Conservation (phyloP, 1,140 invertebrate species). For the Drosophila tristis region DNA sequence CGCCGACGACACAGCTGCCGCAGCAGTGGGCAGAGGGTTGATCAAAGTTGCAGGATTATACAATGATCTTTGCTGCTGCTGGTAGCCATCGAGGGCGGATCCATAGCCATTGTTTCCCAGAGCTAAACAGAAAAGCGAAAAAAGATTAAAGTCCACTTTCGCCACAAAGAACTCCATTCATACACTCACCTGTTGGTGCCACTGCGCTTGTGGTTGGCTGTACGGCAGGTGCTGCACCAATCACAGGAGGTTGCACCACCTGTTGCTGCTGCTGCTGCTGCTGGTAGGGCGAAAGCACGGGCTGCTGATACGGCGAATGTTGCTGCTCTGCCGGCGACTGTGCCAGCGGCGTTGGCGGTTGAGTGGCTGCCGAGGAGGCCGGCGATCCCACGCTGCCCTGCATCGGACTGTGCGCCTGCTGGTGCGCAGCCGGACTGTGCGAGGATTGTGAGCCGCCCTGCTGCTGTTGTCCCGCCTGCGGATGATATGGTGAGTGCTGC, state of each 20-base stretch:
- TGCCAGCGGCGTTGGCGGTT: conserved; percentile 69
- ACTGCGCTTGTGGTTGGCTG: conserved; percentile 27
- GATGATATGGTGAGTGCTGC: conserved; percentile 67
- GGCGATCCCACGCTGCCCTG: conserved; percentile 72
- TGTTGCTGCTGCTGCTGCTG: conserved; percentile 51
- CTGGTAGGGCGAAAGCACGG: conserved; percentile 74
- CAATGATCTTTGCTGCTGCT: conserved; percentile 56
- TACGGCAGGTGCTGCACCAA: conserved; percentile 34
- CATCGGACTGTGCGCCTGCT: conserved; percentile 74
- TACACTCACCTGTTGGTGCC: conserved; percentile 43
- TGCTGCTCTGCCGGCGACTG: conserved; percentile 75
- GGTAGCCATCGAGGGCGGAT: conserved; percentile 44
- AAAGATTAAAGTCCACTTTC: background rate
- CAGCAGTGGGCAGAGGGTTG: conserved; percentile 49
- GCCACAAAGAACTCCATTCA: background rate
- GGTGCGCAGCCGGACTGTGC: conserved; percentile 62
- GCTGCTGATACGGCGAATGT: conserved; percentile 81
- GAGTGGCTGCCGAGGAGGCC: conserved; percentile 76
- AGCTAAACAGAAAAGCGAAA: conserved; percentile 12
- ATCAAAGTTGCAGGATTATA: conserved; percentile 69
- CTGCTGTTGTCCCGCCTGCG: conserved; percentile 59
- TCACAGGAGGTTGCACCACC: conserved; percentile 55
- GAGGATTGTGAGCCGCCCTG: conserved; percentile 33
- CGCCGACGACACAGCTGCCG: conserved; percentile 13
- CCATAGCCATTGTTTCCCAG: conserved; percentile 56